Evolutionary conservation across 2,888 invertebrate genomes (phyloP).

Genomic region (Clitarchus hookeri): DNA sequence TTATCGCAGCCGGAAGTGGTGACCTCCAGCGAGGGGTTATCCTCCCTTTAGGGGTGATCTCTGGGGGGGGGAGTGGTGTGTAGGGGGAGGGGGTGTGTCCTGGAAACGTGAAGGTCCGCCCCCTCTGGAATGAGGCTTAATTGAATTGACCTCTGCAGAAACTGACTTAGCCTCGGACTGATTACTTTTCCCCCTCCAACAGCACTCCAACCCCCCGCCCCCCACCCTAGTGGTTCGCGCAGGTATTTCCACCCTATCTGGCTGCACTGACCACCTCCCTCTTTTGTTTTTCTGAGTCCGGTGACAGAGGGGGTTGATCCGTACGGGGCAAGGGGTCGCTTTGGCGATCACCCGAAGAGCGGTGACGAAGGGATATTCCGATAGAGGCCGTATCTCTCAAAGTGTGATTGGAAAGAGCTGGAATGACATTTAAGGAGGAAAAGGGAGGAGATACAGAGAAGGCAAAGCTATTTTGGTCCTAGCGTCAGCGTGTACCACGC

Average conservation of each 20-base stretch:
- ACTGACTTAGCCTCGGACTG: background rate
- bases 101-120: too few relatives aligned
- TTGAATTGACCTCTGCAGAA: slow-evolving; percentile 8
- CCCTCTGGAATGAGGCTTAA: background rate
- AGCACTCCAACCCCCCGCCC: background rate
- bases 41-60: too few relatives aligned
- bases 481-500: too few relatives aligned
- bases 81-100: too few relatives aligned
- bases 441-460: too few relatives aligned
- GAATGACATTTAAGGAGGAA: background rate
- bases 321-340: background rate
- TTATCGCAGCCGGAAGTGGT: too few relatives aligned
- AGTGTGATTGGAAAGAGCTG: background rate
- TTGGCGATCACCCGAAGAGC: background rate
- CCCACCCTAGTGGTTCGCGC: background rate
- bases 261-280: background rate
- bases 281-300: background rate
- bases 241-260: background rate
- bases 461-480: too few relatives aligned
- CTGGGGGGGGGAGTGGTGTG: too few relatives aligned
- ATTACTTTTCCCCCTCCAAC: background rate
- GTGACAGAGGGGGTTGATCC: too few relatives aligned
- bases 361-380: background rate
- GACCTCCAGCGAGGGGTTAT: too few relatives aligned
- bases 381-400: background rate